A percentile compares a stretch with the other conserved stretches of the same genome.
Evolutionary conservation across 2,113 vertebrate species (phyloP).

Genomic region (Amblyopsis rosae): DNA sequence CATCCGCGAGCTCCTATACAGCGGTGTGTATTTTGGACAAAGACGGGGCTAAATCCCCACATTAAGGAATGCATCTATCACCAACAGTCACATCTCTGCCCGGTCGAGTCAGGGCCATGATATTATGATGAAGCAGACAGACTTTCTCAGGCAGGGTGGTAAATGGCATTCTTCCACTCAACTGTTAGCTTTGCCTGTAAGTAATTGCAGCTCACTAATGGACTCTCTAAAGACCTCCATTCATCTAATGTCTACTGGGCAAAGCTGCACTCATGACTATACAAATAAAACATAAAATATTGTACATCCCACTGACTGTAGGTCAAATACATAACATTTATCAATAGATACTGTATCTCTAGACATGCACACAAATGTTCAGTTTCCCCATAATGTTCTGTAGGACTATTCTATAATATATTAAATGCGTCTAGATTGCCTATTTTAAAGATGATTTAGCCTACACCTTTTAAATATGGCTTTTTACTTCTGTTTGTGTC

Average conservation of each 20-base stretch:
- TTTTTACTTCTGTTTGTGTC: not conserved
- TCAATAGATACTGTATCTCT: slow-evolving; percentile 19
- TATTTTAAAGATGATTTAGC: too few species aligned
- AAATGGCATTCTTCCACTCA: slow-evolving; percentile 33
- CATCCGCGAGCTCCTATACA: not conserved
- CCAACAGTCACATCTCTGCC: not conserved
- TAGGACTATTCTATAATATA: too few species aligned
- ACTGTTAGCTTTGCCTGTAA: slow-evolving; percentile 44
- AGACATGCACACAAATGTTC: too few species aligned
- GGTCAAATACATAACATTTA: slow-evolving; percentile 41
- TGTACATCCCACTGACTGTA: slow-evolving; percentile 11
- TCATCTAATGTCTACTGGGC: slow-evolving; percentile 40
- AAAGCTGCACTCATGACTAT: slow-evolving; percentile 12
- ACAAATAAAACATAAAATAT: slow-evolving; percentile 34
- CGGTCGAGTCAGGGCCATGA: not conserved
- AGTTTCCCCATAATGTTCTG: too few species aligned
- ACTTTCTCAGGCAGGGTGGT: slow-evolving; percentile 25
- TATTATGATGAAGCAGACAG: slow-evolving; percentile 12
- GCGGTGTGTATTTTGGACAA: not conserved
- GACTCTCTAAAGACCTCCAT: slow-evolving; percentile 40
- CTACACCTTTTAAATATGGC: not conserved
- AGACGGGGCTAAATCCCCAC: not conserved
- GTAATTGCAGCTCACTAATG: slow-evolving; percentile 48
- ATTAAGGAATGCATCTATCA: slow-evolving; percentile 5
- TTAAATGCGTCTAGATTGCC: too few species aligned